Evolutionary conservation across 2,113 vertebrate species (phyloP).

Genomic region (Megaleporinus macrocephalus): DNA sequence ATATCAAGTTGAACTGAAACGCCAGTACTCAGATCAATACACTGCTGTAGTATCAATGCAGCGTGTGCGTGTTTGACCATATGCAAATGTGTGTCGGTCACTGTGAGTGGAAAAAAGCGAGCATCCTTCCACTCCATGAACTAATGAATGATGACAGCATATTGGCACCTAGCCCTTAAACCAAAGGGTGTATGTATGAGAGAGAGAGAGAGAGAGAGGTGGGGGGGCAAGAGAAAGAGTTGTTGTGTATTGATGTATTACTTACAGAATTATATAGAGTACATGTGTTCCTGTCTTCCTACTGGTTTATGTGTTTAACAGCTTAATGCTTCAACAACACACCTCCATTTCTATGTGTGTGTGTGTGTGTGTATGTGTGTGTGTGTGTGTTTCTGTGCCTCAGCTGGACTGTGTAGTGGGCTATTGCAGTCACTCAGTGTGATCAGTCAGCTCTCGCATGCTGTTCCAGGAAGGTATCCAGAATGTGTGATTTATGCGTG

Average conservation of each 20-base stretch:
- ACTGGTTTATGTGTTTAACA: background rate
- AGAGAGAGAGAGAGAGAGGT: background rate
- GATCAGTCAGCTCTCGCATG: background rate
- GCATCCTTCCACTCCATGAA: background rate
- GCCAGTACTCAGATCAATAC: no score
- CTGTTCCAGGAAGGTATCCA: background rate
- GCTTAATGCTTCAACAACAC: background rate
- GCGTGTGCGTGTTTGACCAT: background rate
- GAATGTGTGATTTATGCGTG: background rate
- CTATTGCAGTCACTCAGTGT: background rate
- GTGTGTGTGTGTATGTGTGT: conserved; percentile 13
- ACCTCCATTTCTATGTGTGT: background rate
- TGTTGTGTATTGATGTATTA: background rate
- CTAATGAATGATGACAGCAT: conserved; percentile 7
- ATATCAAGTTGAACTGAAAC: no score
- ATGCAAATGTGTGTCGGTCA: conserved; percentile 12
- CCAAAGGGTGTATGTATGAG: conserved; percentile 4
- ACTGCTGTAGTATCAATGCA: no score
- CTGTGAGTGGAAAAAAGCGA: background rate
- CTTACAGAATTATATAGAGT: background rate
- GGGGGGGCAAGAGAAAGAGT: background rate
- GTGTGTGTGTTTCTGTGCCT: background rate
- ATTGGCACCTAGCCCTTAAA: conserved; percentile 1
- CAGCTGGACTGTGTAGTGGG: background rate
- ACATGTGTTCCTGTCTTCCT: background rate